phyloP scores from a whole-genome alignment of 2,113 vertebrate species.

The Sialia sialis region DNA sequence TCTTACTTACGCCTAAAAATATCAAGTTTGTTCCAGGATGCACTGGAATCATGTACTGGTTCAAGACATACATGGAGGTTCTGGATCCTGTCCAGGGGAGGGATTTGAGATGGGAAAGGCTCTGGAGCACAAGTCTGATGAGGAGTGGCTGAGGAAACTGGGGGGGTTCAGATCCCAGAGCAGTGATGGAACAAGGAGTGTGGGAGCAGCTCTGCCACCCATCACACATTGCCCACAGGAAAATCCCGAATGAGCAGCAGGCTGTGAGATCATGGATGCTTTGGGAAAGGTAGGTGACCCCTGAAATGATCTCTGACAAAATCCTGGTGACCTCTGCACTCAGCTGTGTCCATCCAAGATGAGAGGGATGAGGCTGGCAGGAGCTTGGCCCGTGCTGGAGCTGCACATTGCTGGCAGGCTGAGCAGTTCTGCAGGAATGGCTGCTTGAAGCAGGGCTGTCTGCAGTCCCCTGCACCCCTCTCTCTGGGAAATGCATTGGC shows the following conservation, averaged over 20 bases:
- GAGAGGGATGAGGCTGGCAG: neutral
- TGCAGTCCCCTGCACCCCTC: neutral
- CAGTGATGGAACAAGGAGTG: neutral
- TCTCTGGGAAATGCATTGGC: neutral
- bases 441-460: neutral
- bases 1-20: neutral
- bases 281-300: neutral
- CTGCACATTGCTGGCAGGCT: neutral
- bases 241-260: neutral
- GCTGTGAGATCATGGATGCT: neutral
- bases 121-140: neutral
- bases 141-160: neutral
- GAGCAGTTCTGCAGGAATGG: accelerated
- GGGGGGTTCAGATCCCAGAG: neutral
- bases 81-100: neutral
- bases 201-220: neutral
- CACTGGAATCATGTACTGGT: neutral
- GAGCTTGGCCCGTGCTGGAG: neutral
- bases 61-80: neutral
- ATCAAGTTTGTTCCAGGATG: accelerated
- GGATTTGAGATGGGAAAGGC: neutral
- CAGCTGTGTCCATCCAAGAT: neutral
- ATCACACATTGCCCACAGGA: neutral
- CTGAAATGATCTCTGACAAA: neutral
- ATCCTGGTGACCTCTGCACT: neutral